Percentiles rank a stretch among this genome's conserved stretches.
These are phyloP conservation scores for Alloscopus bannaensis DNA, from an alignment of 2,888 invertebrate species.

Conservation along the genomic window DNA sequence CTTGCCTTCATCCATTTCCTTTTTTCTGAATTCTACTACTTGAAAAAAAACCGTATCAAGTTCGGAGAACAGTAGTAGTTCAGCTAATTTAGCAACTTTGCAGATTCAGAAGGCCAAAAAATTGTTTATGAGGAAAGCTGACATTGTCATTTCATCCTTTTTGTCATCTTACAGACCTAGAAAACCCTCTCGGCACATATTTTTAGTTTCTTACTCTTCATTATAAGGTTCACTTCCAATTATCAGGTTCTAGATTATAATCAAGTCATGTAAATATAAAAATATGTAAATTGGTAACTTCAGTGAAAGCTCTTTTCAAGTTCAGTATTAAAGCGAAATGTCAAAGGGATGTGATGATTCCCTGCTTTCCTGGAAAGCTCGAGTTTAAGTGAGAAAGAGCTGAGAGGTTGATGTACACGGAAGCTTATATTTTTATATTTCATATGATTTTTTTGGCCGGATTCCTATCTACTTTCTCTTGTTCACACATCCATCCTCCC, in stretches of 20 bases:
- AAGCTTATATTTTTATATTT: conserved; percentile 23
- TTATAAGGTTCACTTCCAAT: too few species aligned
- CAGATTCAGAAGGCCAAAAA: conserved; percentile 10
- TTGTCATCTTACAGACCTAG: too few species aligned
- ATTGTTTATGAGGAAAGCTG: not conserved
- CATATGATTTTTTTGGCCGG: conserved; percentile 17
- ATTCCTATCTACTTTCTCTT: conserved; percentile 12
- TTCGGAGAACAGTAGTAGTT: conserved; percentile 34
- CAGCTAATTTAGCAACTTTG: conserved; percentile 38
- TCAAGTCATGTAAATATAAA: too few species aligned
- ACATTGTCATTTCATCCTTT: conserved; percentile 16
- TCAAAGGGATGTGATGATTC: conserved; percentile 13
- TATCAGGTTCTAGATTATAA: too few species aligned
- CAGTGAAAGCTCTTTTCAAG: too few species aligned
- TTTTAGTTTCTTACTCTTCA: too few species aligned
- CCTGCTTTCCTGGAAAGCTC: not conserved
- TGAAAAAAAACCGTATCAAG: not conserved
- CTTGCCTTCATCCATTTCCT: conserved; percentile 7
- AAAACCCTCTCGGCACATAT: too few species aligned
- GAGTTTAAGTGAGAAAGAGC: conserved; percentile 17
- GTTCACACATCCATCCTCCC: not conserved
- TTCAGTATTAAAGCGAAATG: too few species aligned
- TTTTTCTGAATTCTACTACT: conserved; percentile 3
- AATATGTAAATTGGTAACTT: too few species aligned
- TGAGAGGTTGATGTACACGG: conserved; percentile 17